Evolutionary conservation across 2,113 vertebrate species (phyloP).

Genomic region (Thamnaconus septentrionalis): DNA sequence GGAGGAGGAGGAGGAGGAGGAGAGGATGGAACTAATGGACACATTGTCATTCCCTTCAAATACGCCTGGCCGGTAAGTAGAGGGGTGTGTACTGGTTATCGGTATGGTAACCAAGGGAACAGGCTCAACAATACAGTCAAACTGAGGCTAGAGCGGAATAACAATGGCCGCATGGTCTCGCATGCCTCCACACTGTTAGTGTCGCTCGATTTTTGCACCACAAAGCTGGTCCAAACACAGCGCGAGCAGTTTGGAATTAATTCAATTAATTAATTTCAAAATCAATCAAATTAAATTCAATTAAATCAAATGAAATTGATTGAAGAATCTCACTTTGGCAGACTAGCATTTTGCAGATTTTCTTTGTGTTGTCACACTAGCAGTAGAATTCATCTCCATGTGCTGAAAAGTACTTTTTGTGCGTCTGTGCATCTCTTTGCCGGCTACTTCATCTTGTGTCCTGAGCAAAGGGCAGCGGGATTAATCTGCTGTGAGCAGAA

Average conservation of each 20-base stretch:
- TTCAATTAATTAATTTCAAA: no score
- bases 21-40: conserved; percentile 62
- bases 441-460: conserved; percentile 18
- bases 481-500: conserved; percentile 35
- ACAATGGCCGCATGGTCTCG: conserved; percentile 43
- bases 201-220: no score
- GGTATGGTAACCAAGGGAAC: conserved; percentile 62
- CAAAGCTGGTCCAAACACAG: no score
- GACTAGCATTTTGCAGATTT: no score
- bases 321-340: no score
- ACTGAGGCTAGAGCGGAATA: conserved; percentile 52
- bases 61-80: conserved; percentile 83
- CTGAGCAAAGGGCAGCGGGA: conserved; percentile 34
- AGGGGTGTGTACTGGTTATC: conserved; percentile 45
- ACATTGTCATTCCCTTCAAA: conserved; percentile 77
- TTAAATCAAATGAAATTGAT: no score
- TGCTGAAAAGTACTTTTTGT: no score
- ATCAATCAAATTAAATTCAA: no score
- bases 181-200: conserved; percentile 11
- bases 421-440: conserved; percentile 1
- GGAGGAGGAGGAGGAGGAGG: conserved; percentile 39
- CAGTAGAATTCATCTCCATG: no score
- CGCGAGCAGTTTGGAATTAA: no score
- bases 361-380: no score
- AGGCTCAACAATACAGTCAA: conserved; percentile 55